Evolutionary conservation across 2,113 vertebrate species (phyloP), one percentile per base, ranked within the genome.

Genomic region (Asarcornis scutulata): DNA sequence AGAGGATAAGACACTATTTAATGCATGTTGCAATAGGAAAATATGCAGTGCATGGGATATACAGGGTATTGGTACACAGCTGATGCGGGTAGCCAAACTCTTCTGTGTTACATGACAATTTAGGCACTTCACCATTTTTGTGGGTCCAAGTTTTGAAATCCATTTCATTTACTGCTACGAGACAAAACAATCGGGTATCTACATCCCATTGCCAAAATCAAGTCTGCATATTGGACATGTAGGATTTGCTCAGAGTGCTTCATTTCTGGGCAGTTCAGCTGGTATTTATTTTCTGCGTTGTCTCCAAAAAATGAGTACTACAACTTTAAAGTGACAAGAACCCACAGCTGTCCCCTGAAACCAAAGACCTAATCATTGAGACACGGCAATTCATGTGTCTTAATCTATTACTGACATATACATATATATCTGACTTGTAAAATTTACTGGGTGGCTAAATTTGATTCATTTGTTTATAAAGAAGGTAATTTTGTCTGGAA

Each of bases 1-100:
- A 60, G 48, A 8, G 7, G 68, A 3, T 11, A 71, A 88, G 44
- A 0, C 5, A 0, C 22, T 59, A 62, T 38, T 67, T 31, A 6
- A 25, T 4, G 29, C 17, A 38, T 6, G 1, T 0, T 1, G 23
- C 18, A 9, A 5, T 0, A 16, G 26, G 26, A 62, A 38, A 91
- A 68, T 1, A 5, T 1, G 10, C 32, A 13, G 5, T 14, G 36
- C 31, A 12, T 12, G 7, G 15, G 1, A 18, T 7, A 40, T 8
- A 16, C 17, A 34, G 16, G 6, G 25, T 16, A 21, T 18, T 11
- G 13, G 36, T 17, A 55, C 3, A 4, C 3, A 6, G 32, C 8
- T 34, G 23, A 26, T 23, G 40, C 22, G 21, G 7, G 8, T 18
- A 81, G 32, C 62, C 38, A 36, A 81, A 71, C 31, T 80, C 63